Base-by-base conservation (phyloP, 2,113 vertebrate species). In the Periophthalmus modestus region DNA sequence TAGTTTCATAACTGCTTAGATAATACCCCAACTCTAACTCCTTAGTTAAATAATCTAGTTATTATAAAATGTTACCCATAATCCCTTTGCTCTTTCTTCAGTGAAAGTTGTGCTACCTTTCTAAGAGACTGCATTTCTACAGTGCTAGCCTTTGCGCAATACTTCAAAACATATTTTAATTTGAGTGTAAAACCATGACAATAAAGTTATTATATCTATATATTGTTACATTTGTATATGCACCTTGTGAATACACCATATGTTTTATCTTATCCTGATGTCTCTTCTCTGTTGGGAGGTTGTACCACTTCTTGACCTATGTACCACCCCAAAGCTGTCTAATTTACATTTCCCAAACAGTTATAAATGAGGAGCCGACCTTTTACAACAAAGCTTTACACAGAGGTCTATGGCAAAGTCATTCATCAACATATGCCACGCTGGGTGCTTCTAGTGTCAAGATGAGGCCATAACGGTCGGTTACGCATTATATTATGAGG, bases 381-480 rank as follows among this genome's bases (percentile, higher is more conserved):
- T 28, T 33, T 33, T 19, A 14, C 59, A 33, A 62, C 59, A 62
- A 62, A 62, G 59, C 59, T 34, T 34, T 9, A 62, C 59, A 34
- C 11, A 2, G 28, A 18, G 28, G 24, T 18, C 59, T 62, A 34
- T 34, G 59, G 59, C 28, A 33, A 62, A 34, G 24, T 62, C 24
- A 34, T 62, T 28, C 28, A 62, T 62, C 59, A 62, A 62, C 59
- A 62, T 62, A 34, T 18, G 59, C 7, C 59, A 62, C 28, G 24
- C 59, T 34, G 24, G 16, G 11, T 61, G 58, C 58, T 28, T 16
- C 58, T 34, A 10, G 21, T 24, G 57, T 59, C 15, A 18, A 3
- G 5, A 61, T 7, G 28, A 4, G 15, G 16, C 12, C 33, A 62
- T 34, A 43, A 43, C 39, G 39, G 24, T 62, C 23, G 23, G 4